Evolutionary conservation across 2,888 invertebrate genomes (phyloP).

Genomic region (Agrilus cyanescens): DNA sequence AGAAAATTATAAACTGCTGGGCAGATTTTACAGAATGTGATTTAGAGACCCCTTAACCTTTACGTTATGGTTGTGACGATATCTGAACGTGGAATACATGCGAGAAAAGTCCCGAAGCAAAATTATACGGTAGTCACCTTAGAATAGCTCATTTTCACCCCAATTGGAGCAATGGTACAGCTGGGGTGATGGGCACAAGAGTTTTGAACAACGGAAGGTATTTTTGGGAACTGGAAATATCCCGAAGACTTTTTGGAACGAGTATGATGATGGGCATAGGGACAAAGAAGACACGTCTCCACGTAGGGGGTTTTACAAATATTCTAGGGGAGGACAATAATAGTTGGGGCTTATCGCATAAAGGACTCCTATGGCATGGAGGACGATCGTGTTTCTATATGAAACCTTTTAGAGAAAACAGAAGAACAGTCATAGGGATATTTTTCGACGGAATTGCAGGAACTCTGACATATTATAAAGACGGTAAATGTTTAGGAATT

Average conservation of each 20-base stretch:
- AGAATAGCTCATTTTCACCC: conserved; percentile 61
- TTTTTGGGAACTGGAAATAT: conserved; percentile 55
- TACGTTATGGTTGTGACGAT: conserved; percentile 47
- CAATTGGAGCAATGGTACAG: conserved; percentile 64
- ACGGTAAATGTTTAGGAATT: conserved; percentile 55
- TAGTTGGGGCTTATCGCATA: conserved; percentile 64
- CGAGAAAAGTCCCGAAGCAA: conserved; percentile 44
- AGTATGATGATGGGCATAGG: conserved; percentile 68
- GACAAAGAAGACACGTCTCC: conserved; percentile 35
- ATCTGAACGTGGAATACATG: conserved; percentile 56
- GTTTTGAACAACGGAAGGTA: conserved; percentile 49
- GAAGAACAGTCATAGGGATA: conserved; percentile 53
- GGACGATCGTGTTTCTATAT: conserved; percentile 52
- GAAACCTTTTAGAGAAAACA: conserved; percentile 56
- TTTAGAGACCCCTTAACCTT: conserved; percentile 13
- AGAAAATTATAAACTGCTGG: conserved; percentile 5
- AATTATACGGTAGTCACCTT: conserved; percentile 42
- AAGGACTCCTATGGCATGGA: conserved; percentile 57
- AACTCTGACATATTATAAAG: conserved; percentile 59
- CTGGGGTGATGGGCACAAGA: conserved; percentile 54
- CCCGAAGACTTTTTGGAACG: conserved; percentile 57
- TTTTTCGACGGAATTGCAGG: conserved; percentile 57
- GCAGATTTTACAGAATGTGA: conserved; percentile 19
- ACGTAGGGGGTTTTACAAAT: conserved; percentile 56
- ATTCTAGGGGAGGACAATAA: conserved; percentile 57